Evolutionary conservation across 2,797 vertebrate species (phyloP), one percentile per base, ranked within the genome.

Genomic region (Sebastes diaconus): DNA sequence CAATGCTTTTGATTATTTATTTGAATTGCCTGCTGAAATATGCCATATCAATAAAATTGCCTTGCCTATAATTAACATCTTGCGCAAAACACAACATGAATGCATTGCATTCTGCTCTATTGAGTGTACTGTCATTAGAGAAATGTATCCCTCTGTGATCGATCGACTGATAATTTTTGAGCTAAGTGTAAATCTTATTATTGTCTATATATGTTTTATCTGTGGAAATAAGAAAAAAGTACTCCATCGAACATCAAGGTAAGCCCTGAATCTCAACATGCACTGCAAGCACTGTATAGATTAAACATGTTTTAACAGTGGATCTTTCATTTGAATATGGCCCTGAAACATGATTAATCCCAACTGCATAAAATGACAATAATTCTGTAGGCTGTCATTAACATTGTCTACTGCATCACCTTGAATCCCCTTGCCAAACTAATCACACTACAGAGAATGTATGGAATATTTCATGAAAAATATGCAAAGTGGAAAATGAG

Each of bases 391-490:
- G 30, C 64, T 72, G 52, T 77, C 74, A 70, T 86, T 76, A 68
- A 79, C 36, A 79, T 73, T 74, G 58, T 69, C 71, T 75, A 32
- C 32, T 50, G 30, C 42, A 65, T 88, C 80, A 87, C 90, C 87
- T 91, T 86, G 77, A 80, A 79, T 72, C 84, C 73, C 77, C 83
- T 77, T 84, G 55, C 70, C 63, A 81, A 87, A 87, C 66, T 69
- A 87, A 91, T 93, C 88, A 77, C 39, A 57, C 52, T 50, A 70
- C 52, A 60, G 68, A 80, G 70, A 73, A 78, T 39, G 42, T 79
- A 75, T 79, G 42, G 32, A 77, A 78, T 81, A 81, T 77, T 84
- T 87, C 58, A 85, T 77, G 66, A 73, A 79, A 85, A 85, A 82
- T 80, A 90, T 87, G 87, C 71, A 83, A 75, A 84, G 75, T 59